A percentile compares a stretch with the other conserved stretches of the same genome.
Evolutionary conservation across 1,140 invertebrate genomes (phyloP).

Genomic region (Bombus turneri): DNA sequence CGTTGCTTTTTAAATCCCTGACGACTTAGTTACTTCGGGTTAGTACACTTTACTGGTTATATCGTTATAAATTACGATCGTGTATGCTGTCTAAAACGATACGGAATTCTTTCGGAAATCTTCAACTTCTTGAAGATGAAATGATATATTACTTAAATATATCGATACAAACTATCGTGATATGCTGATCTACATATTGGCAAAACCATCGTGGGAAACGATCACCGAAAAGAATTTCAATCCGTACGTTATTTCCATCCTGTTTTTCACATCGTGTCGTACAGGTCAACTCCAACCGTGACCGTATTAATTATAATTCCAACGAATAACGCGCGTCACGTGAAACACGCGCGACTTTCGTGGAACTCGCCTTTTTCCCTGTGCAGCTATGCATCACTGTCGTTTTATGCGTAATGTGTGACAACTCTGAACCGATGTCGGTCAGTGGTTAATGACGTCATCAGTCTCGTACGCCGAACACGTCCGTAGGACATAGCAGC

Average conservation of each 20-base stretch:
- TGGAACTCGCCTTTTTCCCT: conserved; percentile 31
- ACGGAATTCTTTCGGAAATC: background rate
- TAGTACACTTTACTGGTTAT: no score
- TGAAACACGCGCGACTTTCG: conserved; percentile 13
- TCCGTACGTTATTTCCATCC: background rate
- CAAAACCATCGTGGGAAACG: background rate
- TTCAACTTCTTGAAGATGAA: background rate
- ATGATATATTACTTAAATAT: background rate
- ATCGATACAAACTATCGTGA: background rate
- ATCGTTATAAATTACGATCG: no score
- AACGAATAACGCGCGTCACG: background rate
- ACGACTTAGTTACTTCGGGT: no score
- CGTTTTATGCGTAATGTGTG: conserved; percentile 25
- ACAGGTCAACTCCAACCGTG: background rate
- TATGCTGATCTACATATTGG: background rate
- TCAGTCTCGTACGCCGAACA: conserved; percentile 56
- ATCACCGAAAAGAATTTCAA: background rate
- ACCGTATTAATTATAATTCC: conserved; percentile 47
- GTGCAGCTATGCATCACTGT: conserved; percentile 9
- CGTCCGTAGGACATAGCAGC: conserved; percentile 42
- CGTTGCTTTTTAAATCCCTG: no score
- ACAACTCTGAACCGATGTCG: conserved; percentile 46
- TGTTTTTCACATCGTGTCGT: background rate
- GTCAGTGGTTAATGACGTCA: conserved; percentile 60
- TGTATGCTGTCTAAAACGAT: no score